Percentiles rank a stretch among this genome's conserved stretches.
Conservation (phyloP, 2,888 invertebrate genomes). For the Sicus ferrugineus region DNA sequence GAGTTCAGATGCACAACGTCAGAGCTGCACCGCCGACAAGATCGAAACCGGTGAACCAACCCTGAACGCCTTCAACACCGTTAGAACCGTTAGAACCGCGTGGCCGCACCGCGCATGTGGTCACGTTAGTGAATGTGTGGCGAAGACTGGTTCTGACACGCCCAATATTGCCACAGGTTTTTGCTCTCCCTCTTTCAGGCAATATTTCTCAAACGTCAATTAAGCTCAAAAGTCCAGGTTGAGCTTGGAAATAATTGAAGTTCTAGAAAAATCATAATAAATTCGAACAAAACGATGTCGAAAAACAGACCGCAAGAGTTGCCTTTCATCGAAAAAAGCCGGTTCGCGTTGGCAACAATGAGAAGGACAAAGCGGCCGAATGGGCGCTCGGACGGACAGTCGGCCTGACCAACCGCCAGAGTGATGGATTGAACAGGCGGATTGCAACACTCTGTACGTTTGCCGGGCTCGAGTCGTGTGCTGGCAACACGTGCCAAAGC, state of each 20-base stretch:
- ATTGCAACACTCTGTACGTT: constrained; percentile 10
- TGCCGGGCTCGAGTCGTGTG: constrained; percentile 8
- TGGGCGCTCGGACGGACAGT: neutral
- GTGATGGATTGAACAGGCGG: neutral
- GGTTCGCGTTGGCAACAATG: too few relatives aligned
- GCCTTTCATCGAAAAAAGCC: too few relatives aligned
- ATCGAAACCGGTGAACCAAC: too few relatives aligned
- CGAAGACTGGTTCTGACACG: neutral
- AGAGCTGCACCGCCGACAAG: too few relatives aligned
- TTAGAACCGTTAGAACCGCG: too few relatives aligned
- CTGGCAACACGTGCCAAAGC: constrained; percentile 22
- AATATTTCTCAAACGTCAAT: neutral
- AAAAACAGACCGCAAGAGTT: neutral
- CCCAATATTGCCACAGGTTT: neutral
- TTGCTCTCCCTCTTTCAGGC: neutral
- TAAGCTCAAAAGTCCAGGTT: neutral
- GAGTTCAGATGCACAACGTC: neutral
- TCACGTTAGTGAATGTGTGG: too few relatives aligned
- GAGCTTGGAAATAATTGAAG: neutral
- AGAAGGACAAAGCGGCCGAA: neutral
- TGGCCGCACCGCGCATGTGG: too few relatives aligned
- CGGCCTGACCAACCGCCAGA: neutral
- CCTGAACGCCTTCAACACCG: too few relatives aligned
- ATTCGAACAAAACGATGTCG: neutral
- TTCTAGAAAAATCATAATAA: neutral